Percentiles rank a stretch among this genome's conserved stretches.
These are phyloP conservation scores for Picus viridis DNA, from an alignment of 2,797 vertebrate genomes.

Conservation along the genomic window DNA sequence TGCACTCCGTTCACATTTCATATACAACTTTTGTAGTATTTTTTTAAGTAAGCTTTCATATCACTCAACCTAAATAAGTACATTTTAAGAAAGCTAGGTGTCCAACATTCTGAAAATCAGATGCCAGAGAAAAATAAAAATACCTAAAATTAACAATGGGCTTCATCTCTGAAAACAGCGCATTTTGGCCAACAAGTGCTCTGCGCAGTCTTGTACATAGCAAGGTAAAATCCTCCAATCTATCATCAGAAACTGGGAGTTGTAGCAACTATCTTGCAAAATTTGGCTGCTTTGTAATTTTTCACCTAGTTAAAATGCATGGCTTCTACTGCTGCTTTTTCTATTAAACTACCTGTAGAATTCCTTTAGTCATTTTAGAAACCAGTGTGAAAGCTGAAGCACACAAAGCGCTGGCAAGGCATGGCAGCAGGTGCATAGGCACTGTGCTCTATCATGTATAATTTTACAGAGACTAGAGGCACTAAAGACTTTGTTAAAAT, in stretches of 20 bases:
- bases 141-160: background rate
- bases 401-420: background rate
- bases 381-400: background rate
- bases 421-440: constrained; percentile 1
- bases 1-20: background rate
- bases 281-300: background rate
- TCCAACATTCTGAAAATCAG: background rate
- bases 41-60: background rate
- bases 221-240: background rate
- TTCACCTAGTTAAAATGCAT: background rate
- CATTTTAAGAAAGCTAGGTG: background rate
- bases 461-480: background rate
- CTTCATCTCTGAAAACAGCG: background rate
- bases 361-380: constrained; percentile 13
- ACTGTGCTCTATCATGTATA: background rate
- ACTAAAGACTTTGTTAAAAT: constrained; percentile 22
- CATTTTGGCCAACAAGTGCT: background rate
- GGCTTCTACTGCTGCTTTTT: background rate
- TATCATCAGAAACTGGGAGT: background rate
- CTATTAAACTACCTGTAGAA: background rate
- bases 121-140: background rate
- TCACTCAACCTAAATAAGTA: background rate
- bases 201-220: background rate
- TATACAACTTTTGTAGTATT: rapidly evolving
- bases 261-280: background rate